Evolutionary conservation across 2,888 invertebrate species (phyloP).

Genomic region (Temnothorax ravouxi): DNA sequence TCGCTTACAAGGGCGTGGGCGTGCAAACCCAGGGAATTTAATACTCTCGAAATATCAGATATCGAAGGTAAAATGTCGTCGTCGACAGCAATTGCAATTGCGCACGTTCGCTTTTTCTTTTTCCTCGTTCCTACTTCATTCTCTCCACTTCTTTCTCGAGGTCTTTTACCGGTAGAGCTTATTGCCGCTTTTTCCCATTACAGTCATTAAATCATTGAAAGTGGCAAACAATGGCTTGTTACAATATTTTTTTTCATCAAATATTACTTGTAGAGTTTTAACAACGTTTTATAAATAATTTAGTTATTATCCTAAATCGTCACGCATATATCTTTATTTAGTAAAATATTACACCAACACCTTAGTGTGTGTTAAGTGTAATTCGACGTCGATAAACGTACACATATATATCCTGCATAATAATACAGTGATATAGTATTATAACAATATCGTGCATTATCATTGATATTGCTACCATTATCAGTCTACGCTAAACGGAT

Average conservation of each 20-base stretch:
- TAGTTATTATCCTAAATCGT: background rate
- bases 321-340: background rate
- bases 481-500: slow-evolving; percentile 15
- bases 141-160: slow-evolving; percentile 38
- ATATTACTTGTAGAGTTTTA: slow-evolving; percentile 39
- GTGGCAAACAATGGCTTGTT: background rate
- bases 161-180: slow-evolving; percentile 27
- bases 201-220: slow-evolving; percentile 35
- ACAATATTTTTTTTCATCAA: background rate
- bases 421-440: slow-evolving; percentile 13
- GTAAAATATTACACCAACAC: background rate
- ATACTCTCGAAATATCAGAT: slow-evolving; percentile 81
- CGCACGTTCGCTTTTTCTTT: slow-evolving; percentile 46
- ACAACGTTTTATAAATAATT: slow-evolving; percentile 23
- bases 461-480: background rate
- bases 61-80: slow-evolving; percentile 79
- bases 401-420: background rate
- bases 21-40: slow-evolving; percentile 75
- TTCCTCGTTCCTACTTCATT: slow-evolving; percentile 35
- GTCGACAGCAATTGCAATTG: slow-evolving; percentile 51
- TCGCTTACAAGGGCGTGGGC: slow-evolving; percentile 72
- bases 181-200: slow-evolving; percentile 33
- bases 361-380: no score
- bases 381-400: background rate
- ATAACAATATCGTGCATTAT: background rate